A percentile compares a stretch with the other conserved stretches of the same genome.
Conservation (phyloP, 2,888 invertebrate species). For the Hymenopus coronatus region DNA sequence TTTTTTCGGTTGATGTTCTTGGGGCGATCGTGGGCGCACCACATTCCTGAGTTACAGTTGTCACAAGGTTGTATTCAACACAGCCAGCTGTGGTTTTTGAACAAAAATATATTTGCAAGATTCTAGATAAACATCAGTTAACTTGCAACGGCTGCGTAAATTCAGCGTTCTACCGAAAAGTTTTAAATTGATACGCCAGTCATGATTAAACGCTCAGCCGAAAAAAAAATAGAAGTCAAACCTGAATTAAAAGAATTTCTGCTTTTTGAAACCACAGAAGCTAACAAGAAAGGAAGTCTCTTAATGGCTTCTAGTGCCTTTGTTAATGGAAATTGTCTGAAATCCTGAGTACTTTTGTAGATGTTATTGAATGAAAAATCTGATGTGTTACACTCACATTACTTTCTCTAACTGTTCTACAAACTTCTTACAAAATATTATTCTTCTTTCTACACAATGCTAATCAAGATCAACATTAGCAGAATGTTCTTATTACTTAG, state of each 20-base stretch:
- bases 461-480: no score
- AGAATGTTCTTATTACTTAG: no score
- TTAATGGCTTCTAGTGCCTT: no score
- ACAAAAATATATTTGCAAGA: not conserved
- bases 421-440: no score
- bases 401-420: no score
- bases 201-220: not conserved
- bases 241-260: not conserved
- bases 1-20: no score
- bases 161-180: not conserved
- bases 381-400: no score
- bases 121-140: not conserved
- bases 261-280: not conserved
- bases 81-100: not conserved
- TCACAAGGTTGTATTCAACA: not conserved
- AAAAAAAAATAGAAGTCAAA: not conserved
- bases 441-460: no score
- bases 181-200: not conserved
- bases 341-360: no score
- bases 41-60: not conserved
- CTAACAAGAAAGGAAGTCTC: not conserved
- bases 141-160: not conserved
- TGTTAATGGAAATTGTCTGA: no score
- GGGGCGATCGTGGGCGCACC: not conserved
- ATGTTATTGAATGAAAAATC: no score